These are phyloP conservation scores for Penaeus japonicus DNA, from an alignment of 1,140 invertebrate species.

Conservation along the genomic window DNA sequence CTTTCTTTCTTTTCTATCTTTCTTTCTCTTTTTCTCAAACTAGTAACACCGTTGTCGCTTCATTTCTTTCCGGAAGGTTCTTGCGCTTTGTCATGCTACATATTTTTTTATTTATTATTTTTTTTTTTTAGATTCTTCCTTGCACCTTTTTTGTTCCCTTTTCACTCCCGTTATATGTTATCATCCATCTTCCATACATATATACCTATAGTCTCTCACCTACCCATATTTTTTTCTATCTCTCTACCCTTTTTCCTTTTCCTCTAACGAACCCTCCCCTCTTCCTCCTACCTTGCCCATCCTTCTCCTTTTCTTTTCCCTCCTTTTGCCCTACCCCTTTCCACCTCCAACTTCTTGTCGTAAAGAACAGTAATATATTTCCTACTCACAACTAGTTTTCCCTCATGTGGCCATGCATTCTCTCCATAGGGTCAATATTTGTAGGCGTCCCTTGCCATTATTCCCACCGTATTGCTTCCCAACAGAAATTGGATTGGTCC, in stretches of 20 bases:
- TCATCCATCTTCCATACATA: no score
- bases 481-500: conserved; percentile 2
- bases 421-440: conserved; percentile 16
- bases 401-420: background rate
- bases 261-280: background rate
- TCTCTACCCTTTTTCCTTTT: background rate
- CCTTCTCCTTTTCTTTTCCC: background rate
- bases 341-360: background rate
- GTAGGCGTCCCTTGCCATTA: background rate
- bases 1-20: no score
- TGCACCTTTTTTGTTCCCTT: no score
- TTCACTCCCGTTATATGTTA: no score
- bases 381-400: background rate
- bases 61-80: no score
- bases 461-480: background rate
- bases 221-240: background rate
- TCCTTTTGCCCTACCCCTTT: background rate
- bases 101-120: no score
- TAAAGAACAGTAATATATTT: background rate
- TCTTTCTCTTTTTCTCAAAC: no score
- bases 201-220: no score
- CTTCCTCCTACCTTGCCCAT: background rate
- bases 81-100: no score
- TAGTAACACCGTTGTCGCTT: no score
- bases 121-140: no score